A percentile compares a stretch with the other conserved stretches of the same genome.
Conservation (phyloP, 1,140 invertebrate genomes). For the Proctacanthus coquilletti region DNA sequence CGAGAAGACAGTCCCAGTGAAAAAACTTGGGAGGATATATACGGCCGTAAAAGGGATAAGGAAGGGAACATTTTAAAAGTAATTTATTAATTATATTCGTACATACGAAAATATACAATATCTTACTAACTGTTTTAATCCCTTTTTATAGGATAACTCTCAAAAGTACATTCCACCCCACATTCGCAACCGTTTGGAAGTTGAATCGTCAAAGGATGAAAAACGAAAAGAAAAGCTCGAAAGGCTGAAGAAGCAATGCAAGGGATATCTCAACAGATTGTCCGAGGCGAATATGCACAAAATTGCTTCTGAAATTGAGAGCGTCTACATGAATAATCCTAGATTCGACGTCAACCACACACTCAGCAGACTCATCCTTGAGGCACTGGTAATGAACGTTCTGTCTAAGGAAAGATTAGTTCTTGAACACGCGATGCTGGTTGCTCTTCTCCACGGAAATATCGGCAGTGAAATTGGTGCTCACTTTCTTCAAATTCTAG, state of each 20-base stretch:
- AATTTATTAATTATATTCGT: no score
- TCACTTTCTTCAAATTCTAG: conserved; percentile 25
- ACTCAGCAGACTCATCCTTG: conserved; percentile 49
- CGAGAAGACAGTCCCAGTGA: conserved; percentile 9
- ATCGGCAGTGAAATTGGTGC: conserved; percentile 77
- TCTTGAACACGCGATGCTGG: conserved; percentile 67
- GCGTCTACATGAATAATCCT: conserved; percentile 57
- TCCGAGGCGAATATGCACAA: conserved; percentile 76
- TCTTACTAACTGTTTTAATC: not conserved
- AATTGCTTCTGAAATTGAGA: conserved; percentile 57
- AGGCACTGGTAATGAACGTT: conserved; percentile 44
- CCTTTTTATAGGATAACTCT: conserved; percentile 29
- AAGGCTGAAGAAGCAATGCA: conserved; percentile 59
- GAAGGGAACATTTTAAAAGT: conserved; percentile 57
- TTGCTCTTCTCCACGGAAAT: conserved; percentile 77
- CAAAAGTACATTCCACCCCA: conserved; percentile 73
- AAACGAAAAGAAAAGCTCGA: conserved; percentile 41
- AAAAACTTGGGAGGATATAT: conserved; percentile 77
- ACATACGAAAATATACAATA: not conserved
- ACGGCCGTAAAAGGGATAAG: conserved; percentile 68
- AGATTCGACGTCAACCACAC: conserved; percentile 70
- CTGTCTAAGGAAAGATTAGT: conserved; percentile 62
- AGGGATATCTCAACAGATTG: conserved; percentile 76
- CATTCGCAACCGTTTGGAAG: conserved; percentile 36
- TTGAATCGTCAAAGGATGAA: conserved; percentile 15